Base-by-base conservation (phyloP, 1,140 invertebrate genomes). In the Kradibia gibbosae region DNA sequence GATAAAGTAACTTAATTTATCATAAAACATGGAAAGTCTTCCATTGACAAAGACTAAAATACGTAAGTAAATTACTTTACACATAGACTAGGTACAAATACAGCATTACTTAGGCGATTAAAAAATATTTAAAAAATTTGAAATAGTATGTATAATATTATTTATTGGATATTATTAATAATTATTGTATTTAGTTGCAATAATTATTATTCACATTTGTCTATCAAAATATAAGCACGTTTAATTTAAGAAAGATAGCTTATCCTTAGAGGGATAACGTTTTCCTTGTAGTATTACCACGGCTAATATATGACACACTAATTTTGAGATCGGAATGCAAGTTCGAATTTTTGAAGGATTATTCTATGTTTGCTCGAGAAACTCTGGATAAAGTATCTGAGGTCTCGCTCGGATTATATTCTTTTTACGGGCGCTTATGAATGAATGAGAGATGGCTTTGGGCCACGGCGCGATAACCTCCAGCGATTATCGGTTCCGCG, bases 391-490 rank as follows among this genome's bases (percentile, higher is more conserved):
- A 45, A 71, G 39, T 42, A 25, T 3, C 39, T 3, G 65, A 45
- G 48, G 70, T 1, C 70, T 20, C 55, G 57, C 57, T 10, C 36
- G 57, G 25, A 34, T 45, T 70, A 34, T 79, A 36, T 45, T 36
- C 70, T 28, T 15, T 34, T 17, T 55, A 8, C 39, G 62, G 1
- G 45, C 0, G 55, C 67, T 82, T 82, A 82, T 82, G 80, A 82
- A 82, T 82, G 80, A 81, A 81, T 57, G 74, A 48, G 50, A 73
- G 50, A 25, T 67, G 70, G 48, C 57, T 71, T 71, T 60, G 31
- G 31, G 74, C 53, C 67, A 55, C 67, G 75, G 53, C 74, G 65
- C 81, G 81, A 82, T 82, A 78, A 82, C 81, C 81, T 82, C 75
- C 50, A 31, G 39, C 81, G 81, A 82, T 82, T 82, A 73, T 78